These are phyloP conservation scores for Euwallacea similis DNA, from an alignment of 1,140 invertebrate species.

Conservation along the genomic window DNA sequence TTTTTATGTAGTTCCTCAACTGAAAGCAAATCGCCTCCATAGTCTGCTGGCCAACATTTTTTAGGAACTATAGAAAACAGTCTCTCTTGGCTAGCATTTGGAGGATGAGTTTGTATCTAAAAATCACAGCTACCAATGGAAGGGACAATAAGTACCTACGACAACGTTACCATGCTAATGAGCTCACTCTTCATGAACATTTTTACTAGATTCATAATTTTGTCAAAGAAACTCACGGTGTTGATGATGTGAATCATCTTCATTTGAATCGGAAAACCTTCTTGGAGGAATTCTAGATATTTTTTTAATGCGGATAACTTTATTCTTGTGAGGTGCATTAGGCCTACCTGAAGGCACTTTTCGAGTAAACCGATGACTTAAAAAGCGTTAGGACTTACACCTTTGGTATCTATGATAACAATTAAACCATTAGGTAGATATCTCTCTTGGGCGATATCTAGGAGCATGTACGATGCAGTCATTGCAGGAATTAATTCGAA, in stretches of 20 bases:
- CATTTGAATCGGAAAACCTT: slow-evolving; percentile 65
- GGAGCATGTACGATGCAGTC: slow-evolving; percentile 65
- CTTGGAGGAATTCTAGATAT: slow-evolving; percentile 57
- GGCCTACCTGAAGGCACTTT: slow-evolving; percentile 43
- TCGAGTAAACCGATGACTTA: background rate
- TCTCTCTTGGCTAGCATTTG: slow-evolving; percentile 52
- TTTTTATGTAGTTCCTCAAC: slow-evolving; percentile 50
- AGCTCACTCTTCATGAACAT: slow-evolving; percentile 69
- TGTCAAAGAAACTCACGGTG: slow-evolving; percentile 65
- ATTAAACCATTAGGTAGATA: slow-evolving; percentile 56
- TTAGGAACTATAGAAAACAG: slow-evolving; percentile 54
- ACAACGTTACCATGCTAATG: slow-evolving; percentile 60
- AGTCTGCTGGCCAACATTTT: slow-evolving; percentile 57
- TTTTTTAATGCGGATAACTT: slow-evolving; percentile 54
- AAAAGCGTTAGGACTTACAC: slow-evolving; percentile 43
- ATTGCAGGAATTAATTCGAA: slow-evolving; percentile 63
- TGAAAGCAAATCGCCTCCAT: slow-evolving; percentile 55
- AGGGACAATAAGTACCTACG: background rate
- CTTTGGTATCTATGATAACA: slow-evolving; percentile 67
- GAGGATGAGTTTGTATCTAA: slow-evolving; percentile 55
- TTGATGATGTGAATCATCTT: slow-evolving; percentile 67
- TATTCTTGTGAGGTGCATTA: slow-evolving; percentile 62
- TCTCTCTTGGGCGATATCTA: slow-evolving; percentile 55
- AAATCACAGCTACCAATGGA: slow-evolving; percentile 1
- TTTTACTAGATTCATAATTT: slow-evolving; percentile 61